Base-by-base conservation (phyloP, 1,140 invertebrate genomes). In the Drosophila takahashii region DNA sequence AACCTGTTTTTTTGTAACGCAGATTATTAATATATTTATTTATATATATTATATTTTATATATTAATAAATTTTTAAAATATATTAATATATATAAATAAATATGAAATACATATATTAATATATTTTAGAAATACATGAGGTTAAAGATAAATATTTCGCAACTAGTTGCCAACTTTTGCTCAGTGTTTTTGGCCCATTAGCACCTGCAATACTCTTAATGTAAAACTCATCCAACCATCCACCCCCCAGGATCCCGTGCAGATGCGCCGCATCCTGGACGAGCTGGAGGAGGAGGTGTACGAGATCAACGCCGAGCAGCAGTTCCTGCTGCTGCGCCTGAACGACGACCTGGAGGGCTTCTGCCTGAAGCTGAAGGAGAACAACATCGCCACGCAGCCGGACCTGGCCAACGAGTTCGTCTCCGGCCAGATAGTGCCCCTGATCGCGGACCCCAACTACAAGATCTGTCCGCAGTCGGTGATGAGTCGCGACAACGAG, bases 261-360 rank as follows among this genome's bases (percentile, higher is more conserved):
- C 84, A 90, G 57, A 91, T 90, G 79, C 84, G 79, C 22, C 84
- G 87, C 56, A 91, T 91, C 32, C 44, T 92, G 15, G 85, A 91
- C 32, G 91, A 92, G 54, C 50, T 92, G 45, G 91, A 92, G 53
- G 52, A 58, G 7, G 91, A 92, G 67, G 74, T 92, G 16, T 87
- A 81, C 45, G 87, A 92, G 52, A 92, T 92, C 13, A 92, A 91
- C 61, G 81, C 79, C 6, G 91, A 92, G 41, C 87, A 92, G 16
- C 76, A 91, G 51, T 90, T 56, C 54, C 57, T 92, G 4, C 60
- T 91, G 50, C 16, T 90, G 26, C 77, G 76, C 10, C 45, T 92
- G 0, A 76, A 90, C 29, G 79, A 90, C 4, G 34, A 77, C 10
- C 53, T 92, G 37, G 75, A 90, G 18, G 47, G 52, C 5, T 90